These are phyloP conservation scores for Anthopleura xanthogrammica DNA, from an alignment of 92 coral and sea anemone species.

Conservation along the genomic window DNA sequence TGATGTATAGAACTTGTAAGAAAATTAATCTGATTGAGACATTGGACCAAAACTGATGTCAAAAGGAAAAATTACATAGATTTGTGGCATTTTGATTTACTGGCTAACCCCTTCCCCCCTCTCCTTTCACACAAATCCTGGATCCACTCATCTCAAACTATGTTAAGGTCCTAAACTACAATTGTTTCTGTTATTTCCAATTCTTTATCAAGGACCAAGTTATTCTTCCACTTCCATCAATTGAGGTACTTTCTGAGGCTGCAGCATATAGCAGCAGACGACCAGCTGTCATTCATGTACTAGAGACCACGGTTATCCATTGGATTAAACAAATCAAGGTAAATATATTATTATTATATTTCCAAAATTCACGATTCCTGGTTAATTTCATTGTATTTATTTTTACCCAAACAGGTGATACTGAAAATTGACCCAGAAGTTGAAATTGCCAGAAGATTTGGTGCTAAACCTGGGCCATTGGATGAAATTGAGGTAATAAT, in stretches of 20 bases:
- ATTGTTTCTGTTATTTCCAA: background rate
- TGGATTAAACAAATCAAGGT: conserved; percentile 99
- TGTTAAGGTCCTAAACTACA: background rate
- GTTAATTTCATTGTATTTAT: background rate
- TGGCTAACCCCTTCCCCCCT: too few relatives aligned
- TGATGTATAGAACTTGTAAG: too few relatives aligned
- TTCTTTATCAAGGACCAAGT: conserved; percentile 65
- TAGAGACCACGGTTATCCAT: conserved; percentile 93
- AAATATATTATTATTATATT: background rate
- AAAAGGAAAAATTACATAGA: background rate
- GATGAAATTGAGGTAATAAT: conserved; percentile 84
- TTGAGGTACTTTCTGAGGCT: conserved; percentile 98
- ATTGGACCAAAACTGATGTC: too few relatives aligned
- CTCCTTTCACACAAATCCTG: too few relatives aligned
- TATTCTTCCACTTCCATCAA: conserved; percentile 94
- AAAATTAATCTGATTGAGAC: too few relatives aligned
- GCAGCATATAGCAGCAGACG: conserved; percentile 97
- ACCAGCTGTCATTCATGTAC: conserved; percentile 96
- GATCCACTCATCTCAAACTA: too few relatives aligned
- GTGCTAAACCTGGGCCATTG: conserved; percentile 83
- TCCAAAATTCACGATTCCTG: background rate
- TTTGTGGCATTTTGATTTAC: too few relatives aligned
- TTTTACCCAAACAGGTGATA: conserved; percentile 51
- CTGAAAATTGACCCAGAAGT: conserved; percentile 91
- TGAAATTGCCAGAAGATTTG: conserved; percentile 71